These are phyloP conservation scores for Neodontobutis hainanensis DNA, from an alignment of 2,113 vertebrate genomes.

Conservation along the genomic window DNA sequence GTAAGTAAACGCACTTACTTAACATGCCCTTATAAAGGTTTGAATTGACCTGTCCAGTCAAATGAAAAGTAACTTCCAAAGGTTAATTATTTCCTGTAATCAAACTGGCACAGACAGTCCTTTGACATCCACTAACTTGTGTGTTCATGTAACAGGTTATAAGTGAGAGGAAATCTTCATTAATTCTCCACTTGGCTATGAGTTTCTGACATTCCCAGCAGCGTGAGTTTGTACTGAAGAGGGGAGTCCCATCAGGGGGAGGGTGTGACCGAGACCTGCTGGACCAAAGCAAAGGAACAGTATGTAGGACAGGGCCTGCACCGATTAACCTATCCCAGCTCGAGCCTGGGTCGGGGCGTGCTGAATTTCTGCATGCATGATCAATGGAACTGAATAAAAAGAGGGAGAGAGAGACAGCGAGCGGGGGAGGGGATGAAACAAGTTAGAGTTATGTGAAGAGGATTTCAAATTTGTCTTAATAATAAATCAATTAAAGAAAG, in stretches of 20 bases:
- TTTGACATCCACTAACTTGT: background rate
- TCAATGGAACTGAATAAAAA: conserved; percentile 80
- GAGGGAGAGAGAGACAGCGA: conserved; percentile 53
- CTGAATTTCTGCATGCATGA: conserved; percentile 84
- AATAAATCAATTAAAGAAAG: too few species aligned
- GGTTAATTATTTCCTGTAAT: conserved; percentile 5
- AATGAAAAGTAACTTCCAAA: conserved; percentile 1
- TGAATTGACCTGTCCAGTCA: background rate
- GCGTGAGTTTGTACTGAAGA: conserved; percentile 33
- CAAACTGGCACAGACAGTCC: background rate
- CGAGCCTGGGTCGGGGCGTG: conserved; percentile 70
- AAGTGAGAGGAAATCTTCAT: background rate
- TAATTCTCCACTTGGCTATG: conserved; percentile 42
- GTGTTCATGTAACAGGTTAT: background rate
- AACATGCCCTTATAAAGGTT: conserved; percentile 16
- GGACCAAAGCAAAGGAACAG: conserved; percentile 72
- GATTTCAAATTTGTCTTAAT: background rate
- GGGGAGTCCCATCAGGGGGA: conserved; percentile 56
- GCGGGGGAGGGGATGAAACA: conserved; percentile 51
- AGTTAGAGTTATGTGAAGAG: conserved; percentile 47
- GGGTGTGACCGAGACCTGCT: conserved; percentile 64
- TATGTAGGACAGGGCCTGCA: conserved; percentile 80
- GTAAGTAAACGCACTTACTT: conserved; percentile 2
- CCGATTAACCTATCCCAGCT: conserved; percentile 72
- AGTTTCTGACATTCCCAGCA: conserved; percentile 47